Evolutionary conservation across 1,140 invertebrate genomes (phyloP).

Genomic region (Arion vulgaris): DNA sequence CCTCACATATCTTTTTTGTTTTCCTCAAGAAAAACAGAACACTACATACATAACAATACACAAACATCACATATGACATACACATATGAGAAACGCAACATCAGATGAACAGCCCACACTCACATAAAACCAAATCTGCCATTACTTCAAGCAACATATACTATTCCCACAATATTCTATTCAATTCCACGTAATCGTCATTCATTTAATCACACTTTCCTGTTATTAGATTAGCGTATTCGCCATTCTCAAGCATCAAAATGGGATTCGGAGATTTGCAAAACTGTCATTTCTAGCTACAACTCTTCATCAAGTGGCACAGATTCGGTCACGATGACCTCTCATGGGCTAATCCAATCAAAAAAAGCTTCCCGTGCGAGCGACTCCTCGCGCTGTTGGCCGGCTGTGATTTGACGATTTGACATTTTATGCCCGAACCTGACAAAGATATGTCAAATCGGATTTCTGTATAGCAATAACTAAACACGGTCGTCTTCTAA

Average conservation of each 20-base stretch:
- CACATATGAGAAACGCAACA: too few relatives aligned
- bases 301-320: not conserved
- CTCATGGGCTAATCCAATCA: not conserved
- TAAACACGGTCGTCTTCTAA: not conserved
- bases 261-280: not conserved
- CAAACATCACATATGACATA: too few relatives aligned
- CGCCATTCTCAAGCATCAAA: not conserved
- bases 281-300: constrained; percentile 10
- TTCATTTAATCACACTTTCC: not conserved
- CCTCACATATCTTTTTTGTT: too few relatives aligned
- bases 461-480: constrained; percentile 1
- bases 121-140: too few relatives aligned
- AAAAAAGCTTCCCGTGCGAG: not conserved
- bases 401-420: constrained; percentile 14
- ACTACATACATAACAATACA: too few relatives aligned
- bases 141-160: too few relatives aligned
- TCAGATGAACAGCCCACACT: too few relatives aligned
- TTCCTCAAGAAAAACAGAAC: too few relatives aligned
- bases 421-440: constrained; percentile 5
- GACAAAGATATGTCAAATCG: constrained; percentile 6
- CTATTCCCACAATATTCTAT: not conserved
- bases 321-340: constrained; percentile 4
- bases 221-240: not conserved
- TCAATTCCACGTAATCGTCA: not conserved
- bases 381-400: not conserved